Evolutionary conservation across 2,888 invertebrate species (phyloP).

Genomic region (Stenurella melanura): DNA sequence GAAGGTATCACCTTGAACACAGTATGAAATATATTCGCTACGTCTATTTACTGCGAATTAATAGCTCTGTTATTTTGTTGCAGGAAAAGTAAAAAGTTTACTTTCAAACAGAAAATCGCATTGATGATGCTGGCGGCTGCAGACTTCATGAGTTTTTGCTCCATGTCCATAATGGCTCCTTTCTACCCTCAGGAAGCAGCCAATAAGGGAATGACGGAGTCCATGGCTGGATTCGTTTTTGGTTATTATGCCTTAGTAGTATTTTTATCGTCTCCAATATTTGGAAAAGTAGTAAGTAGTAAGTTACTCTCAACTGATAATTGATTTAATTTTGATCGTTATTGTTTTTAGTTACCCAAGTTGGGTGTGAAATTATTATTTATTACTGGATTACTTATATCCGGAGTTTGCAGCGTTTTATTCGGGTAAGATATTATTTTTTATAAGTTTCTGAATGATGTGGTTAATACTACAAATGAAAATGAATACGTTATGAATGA

Average conservation of each 20-base stretch:
- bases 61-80: constrained; percentile 38
- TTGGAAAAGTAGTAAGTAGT: constrained; percentile 83
- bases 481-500: no score
- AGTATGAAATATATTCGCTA: no score
- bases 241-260: constrained; percentile 85
- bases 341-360: constrained; percentile 78
- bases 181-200: constrained; percentile 86
- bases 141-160: constrained; percentile 84
- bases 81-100: constrained; percentile 75
- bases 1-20: no score
- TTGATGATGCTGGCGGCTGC: constrained; percentile 80
- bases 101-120: constrained; percentile 76
- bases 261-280: constrained; percentile 83
- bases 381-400: constrained; percentile 81
- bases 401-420: constrained; percentile 81
- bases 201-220: constrained; percentile 81
- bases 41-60: neutral
- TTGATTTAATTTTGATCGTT: constrained; percentile 39
- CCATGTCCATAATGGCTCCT: constrained; percentile 87
- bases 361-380: constrained; percentile 84
- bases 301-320: constrained; percentile 17
- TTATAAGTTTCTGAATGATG: neutral
- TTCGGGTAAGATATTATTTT: constrained; percentile 79
- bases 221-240: constrained; percentile 84
- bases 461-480: no score